phyloP scores from a whole-genome alignment of 1,140 invertebrate genomes.

The Asobara japonica region DNA sequence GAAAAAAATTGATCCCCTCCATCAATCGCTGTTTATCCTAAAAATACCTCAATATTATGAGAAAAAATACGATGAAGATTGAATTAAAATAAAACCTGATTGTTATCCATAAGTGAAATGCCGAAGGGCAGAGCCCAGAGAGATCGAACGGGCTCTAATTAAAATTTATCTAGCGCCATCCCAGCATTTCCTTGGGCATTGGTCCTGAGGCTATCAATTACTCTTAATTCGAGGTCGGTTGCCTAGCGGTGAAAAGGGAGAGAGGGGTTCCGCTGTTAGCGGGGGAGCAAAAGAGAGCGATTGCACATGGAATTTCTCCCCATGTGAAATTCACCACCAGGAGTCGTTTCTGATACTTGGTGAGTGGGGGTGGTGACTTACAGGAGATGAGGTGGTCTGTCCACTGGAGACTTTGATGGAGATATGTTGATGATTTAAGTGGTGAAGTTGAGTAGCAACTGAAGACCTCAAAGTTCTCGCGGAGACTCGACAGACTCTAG shows the following conservation, averaged over 20 bases:
- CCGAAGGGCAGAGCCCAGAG: neutral
- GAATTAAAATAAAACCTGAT: neutral
- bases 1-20: neutral
- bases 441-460: no score
- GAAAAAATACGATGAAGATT: neutral
- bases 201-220: conserved; percentile 41
- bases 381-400: neutral
- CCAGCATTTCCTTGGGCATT: conserved; percentile 2
- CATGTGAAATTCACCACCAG: neutral
- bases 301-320: no score
- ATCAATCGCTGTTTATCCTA: neutral
- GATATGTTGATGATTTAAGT: neutral
- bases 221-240: conserved; percentile 33
- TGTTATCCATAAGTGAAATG: neutral
- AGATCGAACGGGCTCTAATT: conserved; percentile 37
- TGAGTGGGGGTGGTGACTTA: neutral
- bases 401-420: neutral
- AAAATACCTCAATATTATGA: neutral
- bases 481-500: no score
- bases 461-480: no score
- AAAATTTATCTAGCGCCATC: conserved; percentile 39
- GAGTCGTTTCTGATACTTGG: neutral
- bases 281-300: neutral
- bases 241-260: neutral
- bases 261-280: neutral